Percentiles rank a stretch among this genome's conserved stretches.
Conservation (phyloP, 2,113 vertebrate species). For the Chaenogobius annularis region DNA sequence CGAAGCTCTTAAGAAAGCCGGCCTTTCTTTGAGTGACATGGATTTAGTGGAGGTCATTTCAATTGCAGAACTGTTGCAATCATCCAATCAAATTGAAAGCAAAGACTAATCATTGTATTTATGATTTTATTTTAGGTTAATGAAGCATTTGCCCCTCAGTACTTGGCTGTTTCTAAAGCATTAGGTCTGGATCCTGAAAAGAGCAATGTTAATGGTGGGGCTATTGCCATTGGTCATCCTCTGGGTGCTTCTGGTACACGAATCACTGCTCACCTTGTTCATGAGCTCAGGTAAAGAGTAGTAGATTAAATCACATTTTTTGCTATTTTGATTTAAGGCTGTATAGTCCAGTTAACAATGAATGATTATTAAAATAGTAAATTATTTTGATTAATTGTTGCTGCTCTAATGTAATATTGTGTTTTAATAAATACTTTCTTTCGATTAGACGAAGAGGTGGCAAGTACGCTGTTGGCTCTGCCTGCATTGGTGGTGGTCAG, state of each 20-base stretch:
- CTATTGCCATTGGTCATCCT: constrained; percentile 93
- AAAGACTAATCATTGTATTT: not conserved
- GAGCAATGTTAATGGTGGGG: constrained; percentile 89
- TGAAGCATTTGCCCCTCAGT: constrained; percentile 94
- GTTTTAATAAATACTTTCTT: constrained; percentile 16
- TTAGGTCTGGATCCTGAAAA: constrained; percentile 87
- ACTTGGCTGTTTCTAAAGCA: constrained; percentile 85
- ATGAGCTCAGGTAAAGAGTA: constrained; percentile 91
- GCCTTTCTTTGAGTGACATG: constrained; percentile 89
- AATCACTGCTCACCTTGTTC: constrained; percentile 89
- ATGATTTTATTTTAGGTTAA: constrained; percentile 82
- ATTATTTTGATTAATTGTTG: no score
- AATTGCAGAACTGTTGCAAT: not conserved
- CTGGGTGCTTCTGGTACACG: constrained; percentile 88
- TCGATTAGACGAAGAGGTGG: constrained; percentile 84
- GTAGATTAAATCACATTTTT: not conserved
- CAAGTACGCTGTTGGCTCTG: constrained; percentile 89
- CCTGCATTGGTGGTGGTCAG: constrained; percentile 96
- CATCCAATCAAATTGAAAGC: not conserved
- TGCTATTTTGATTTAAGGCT: not conserved
- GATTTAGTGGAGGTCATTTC: constrained; percentile 88
- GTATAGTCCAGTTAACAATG: not conserved
- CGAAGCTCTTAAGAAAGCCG: constrained; percentile 90
- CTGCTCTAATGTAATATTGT: not conserved
- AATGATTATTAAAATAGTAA: not conserved